Conservation (phyloP, 2,888 invertebrate genomes). For the Agonopterix alstromeriana region DNA sequence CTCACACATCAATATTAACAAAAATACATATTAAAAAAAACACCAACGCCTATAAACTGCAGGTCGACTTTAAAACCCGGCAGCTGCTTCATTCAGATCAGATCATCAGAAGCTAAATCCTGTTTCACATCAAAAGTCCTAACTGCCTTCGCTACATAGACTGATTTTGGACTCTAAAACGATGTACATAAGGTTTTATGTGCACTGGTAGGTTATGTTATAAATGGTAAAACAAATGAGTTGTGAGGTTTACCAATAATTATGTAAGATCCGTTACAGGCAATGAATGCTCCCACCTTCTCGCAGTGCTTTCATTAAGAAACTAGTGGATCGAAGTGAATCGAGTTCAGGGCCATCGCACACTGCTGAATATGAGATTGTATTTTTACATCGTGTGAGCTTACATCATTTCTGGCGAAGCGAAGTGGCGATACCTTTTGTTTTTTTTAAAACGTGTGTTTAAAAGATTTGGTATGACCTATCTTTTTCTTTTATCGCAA, state of each 20-base stretch:
- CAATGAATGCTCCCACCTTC: conserved; percentile 29
- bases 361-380: not conserved
- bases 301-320: conserved; percentile 36
- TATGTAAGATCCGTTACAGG: conserved; percentile 50
- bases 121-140: not conserved
- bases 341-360: conserved; percentile 9
- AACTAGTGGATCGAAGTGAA: conserved; percentile 21
- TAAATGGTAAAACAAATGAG: not conserved
- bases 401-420: not conserved
- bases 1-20: too few species aligned
- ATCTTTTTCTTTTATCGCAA: too few species aligned
- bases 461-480: too few species aligned
- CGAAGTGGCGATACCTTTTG: too few species aligned
- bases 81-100: conserved; percentile 9
- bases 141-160: too few species aligned
- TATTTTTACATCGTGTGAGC: not conserved
- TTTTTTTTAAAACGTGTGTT: too few species aligned
- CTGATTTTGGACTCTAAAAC: too few species aligned
- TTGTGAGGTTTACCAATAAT: conserved; percentile 41
- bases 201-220: too few species aligned
- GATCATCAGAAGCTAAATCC: conserved; percentile 7
- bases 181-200: too few species aligned
- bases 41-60: not conserved
- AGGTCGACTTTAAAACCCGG: conserved; percentile 6
- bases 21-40: not conserved